Percentiles rank a stretch among this genome's conserved stretches.
phyloP scores from a whole-genome alignment of 2,797 vertebrate genomes.

The Paedocypris micromegethes region DNA sequence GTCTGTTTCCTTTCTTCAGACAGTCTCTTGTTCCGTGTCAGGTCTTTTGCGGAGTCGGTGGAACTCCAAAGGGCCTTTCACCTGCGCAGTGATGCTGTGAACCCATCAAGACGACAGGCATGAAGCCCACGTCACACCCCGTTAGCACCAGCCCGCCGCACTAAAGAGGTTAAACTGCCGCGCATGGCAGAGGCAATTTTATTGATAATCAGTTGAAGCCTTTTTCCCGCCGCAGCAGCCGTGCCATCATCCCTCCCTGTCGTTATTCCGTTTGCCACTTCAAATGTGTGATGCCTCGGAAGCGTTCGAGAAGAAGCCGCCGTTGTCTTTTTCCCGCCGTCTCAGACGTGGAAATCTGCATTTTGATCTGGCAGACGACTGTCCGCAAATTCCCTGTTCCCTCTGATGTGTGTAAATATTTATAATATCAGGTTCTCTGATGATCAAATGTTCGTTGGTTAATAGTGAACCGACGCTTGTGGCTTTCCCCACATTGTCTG shows the following conservation, averaged over 20 bases:
- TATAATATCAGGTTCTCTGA: constrained; percentile 68
- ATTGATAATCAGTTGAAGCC: constrained; percentile 73
- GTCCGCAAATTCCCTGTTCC: constrained; percentile 63
- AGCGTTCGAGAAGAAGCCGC: constrained; percentile 35
- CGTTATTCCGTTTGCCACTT: constrained; percentile 68
- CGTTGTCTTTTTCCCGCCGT: constrained; percentile 27
- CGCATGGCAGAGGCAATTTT: constrained; percentile 71
- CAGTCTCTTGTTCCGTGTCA: constrained; percentile 50
- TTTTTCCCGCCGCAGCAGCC: constrained; percentile 49
- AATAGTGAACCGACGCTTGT: constrained; percentile 52
- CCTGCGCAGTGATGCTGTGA: constrained; percentile 61
- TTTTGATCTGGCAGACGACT: constrained; percentile 69
- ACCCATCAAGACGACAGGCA: constrained; percentile 69
- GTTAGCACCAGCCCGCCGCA: constrained; percentile 64
- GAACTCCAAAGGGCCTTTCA: constrained; percentile 62
- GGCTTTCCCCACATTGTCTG: constrained; percentile 35
- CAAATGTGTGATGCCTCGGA: constrained; percentile 56
- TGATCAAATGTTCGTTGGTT: constrained; percentile 66
- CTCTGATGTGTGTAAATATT: constrained; percentile 70
- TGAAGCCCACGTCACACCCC: constrained; percentile 66
- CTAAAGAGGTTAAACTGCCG: constrained; percentile 76
- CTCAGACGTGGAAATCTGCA: constrained; percentile 51
- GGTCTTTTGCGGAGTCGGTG: constrained; percentile 59
- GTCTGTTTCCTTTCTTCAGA: constrained; percentile 32
- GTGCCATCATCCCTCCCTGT: constrained; percentile 61